Evolutionary conservation across 2,797 vertebrate genomes (phyloP), one percentile per base, ranked within the genome.

Genomic region (Harpagifer antarcticus): DNA sequence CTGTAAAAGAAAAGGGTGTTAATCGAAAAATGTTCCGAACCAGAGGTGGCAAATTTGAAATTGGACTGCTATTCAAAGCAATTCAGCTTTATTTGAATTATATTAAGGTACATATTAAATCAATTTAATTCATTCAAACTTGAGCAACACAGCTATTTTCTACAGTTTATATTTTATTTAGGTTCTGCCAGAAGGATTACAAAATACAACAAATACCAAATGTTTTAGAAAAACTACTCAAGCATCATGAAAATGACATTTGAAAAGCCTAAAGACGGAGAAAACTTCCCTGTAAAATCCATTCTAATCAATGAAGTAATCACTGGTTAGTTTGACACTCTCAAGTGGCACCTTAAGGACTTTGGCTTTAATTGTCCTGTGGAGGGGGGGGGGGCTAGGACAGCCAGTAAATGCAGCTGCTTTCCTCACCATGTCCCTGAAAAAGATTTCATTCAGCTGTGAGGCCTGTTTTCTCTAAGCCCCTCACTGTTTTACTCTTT

Each of bases 371-470:
- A 78, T 78, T 68, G 74, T 79, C 59, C 79, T 68, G 61, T 49
- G 14, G 56, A 66, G 69, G 49, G 49, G 33, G 7, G 27, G 33
- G 33, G 31, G 31, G 7, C 64, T 55, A 72, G 60, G 40, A 57
- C 60, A 45, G 82, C 57, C 59, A 74, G 57, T 73, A 78, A 81
- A 74, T 66, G 67, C 74, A 79, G 61, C 60, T 60, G 68, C 65
- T 76, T 79, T 80, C 55, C 74, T 75, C 74, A 47, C 67, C 5
- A 56, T 72, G 68, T 69, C 50, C 72, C 56, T 67, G 20, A 68
- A 70, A 76, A 23, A 76, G 56, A 77, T 86, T 81, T 84, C 85
- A 78, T 69, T 84, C 83, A 81, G 76, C 72, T 65, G 54, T 5
- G 54, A 31, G 4, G 49, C 48, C 58, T 49, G 20, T 63, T 64